phyloP scores from a whole-genome alignment of 1,140 invertebrate species.

The Philopotamus ludificatus region DNA sequence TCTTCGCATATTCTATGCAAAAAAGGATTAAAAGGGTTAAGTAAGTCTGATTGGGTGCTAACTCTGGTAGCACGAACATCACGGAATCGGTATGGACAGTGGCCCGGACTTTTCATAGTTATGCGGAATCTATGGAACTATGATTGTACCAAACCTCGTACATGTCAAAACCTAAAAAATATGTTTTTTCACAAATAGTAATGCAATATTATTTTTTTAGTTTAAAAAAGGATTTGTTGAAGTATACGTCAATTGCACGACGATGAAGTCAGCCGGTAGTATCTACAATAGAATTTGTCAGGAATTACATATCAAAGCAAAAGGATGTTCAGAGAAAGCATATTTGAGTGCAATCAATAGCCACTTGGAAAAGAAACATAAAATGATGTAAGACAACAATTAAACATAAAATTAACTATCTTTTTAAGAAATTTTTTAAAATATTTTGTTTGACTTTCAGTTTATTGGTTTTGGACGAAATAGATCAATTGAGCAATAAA shows the following conservation, averaged over 20 bases:
- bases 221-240: conserved; percentile 61
- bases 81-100: too few relatives aligned
- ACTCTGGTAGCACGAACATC: too few relatives aligned
- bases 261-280: conserved; percentile 68
- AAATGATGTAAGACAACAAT: conserved; percentile 61
- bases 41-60: too few relatives aligned
- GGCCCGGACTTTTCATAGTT: too few relatives aligned
- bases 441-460: conserved; percentile 58
- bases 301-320: conserved; percentile 60
- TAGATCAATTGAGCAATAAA: conserved; percentile 85
- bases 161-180: too few relatives aligned
- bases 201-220: too few relatives aligned
- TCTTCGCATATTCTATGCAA: too few relatives aligned
- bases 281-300: conserved; percentile 72
- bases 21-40: too few relatives aligned
- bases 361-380: conserved; percentile 62
- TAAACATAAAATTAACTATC: neutral
- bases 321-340: conserved; percentile 59
- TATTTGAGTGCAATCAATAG: conserved; percentile 64
- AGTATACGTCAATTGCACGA: conserved; percentile 81
- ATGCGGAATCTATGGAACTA: too few relatives aligned
- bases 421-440: neutral
- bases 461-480: conserved; percentile 91
- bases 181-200: too few relatives aligned
- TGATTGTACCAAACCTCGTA: too few relatives aligned